Evolutionary conservation across 2,113 vertebrate genomes (phyloP).

Genomic region (Anser cygnoides): DNA sequence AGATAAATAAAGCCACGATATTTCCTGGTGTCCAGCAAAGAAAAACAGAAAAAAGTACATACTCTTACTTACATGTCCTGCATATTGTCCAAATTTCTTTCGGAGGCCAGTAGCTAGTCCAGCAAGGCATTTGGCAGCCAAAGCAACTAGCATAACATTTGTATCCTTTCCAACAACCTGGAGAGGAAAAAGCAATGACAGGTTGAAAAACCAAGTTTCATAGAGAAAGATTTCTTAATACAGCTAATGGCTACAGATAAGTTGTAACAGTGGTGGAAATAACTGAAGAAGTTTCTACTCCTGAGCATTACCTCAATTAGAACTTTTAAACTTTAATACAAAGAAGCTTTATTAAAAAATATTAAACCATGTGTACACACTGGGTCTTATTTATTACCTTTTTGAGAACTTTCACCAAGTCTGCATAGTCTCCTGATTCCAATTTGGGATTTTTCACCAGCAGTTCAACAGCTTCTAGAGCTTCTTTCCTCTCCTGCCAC

Average conservation of each 20-base stretch:
- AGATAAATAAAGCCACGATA: neutral
- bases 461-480: constrained; percentile 89
- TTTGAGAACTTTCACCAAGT: constrained; percentile 93
- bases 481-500: constrained; percentile 99
- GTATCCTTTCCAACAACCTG: constrained; percentile 98
- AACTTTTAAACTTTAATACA: neutral
- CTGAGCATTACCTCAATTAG: neutral
- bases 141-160: constrained; percentile 95
- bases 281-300: neutral
- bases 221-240: neutral
- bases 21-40: neutral
- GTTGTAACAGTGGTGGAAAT: neutral
- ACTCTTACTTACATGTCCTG: constrained; percentile 87
- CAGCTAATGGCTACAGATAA: neutral
- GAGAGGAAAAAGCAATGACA: neutral
- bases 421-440: constrained; percentile 93
- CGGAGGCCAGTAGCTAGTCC: constrained; percentile 90
- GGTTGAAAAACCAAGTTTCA: neutral
- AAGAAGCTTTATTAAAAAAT: neutral
- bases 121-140: constrained; percentile 95
- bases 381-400: constrained; percentile 80
- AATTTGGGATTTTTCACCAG: constrained; percentile 93
- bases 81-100: constrained; percentile 97
- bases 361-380: neutral
- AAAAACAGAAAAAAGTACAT: neutral